phyloP scores from a whole-genome alignment of 2,888 invertebrate species.

The Eilema sororculum region DNA sequence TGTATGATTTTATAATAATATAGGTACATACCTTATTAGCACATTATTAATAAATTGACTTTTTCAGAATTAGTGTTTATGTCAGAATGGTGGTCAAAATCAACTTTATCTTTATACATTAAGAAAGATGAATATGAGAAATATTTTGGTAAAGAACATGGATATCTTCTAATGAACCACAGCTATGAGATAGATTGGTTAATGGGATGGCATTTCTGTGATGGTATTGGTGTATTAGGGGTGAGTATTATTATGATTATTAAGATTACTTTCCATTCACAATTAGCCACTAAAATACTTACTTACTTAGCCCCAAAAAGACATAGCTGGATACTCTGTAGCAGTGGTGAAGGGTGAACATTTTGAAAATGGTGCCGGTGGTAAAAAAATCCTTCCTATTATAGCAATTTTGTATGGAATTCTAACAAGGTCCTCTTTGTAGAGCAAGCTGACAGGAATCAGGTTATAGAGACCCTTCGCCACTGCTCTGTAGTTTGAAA shows the following conservation, averaged over 20 bases:
- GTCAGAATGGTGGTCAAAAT: slow-evolving; percentile 97
- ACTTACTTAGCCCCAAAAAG: not conserved
- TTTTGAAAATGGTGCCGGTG: too few species aligned
- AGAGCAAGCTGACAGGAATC: too few species aligned
- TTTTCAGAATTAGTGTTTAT: slow-evolving; percentile 95
- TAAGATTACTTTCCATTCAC: not conserved
- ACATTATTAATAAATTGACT: slow-evolving; percentile 7
- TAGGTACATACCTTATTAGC: not conserved
- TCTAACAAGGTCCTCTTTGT: too few species aligned
- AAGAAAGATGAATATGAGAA: slow-evolving; percentile 93
- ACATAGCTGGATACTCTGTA: not conserved
- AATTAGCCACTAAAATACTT: not conserved
- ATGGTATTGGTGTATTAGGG: slow-evolving; percentile 93
- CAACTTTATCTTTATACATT: slow-evolving; percentile 91
- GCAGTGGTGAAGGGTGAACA: too few species aligned
- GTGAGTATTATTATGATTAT: slow-evolving; percentile 83
- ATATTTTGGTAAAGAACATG: slow-evolving; percentile 95
- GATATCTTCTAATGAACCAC: slow-evolving; percentile 97
- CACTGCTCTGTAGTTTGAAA: too few species aligned
- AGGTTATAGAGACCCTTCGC: too few species aligned
- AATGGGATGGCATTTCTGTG: slow-evolving; percentile 96
- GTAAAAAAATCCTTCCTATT: too few species aligned
- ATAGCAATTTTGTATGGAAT: too few species aligned
- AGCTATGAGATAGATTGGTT: slow-evolving; percentile 98
- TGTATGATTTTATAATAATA: not conserved